These are phyloP conservation scores for Tenodera sinensis DNA, from an alignment of 2,888 invertebrate genomes.

Conservation along the genomic window DNA sequence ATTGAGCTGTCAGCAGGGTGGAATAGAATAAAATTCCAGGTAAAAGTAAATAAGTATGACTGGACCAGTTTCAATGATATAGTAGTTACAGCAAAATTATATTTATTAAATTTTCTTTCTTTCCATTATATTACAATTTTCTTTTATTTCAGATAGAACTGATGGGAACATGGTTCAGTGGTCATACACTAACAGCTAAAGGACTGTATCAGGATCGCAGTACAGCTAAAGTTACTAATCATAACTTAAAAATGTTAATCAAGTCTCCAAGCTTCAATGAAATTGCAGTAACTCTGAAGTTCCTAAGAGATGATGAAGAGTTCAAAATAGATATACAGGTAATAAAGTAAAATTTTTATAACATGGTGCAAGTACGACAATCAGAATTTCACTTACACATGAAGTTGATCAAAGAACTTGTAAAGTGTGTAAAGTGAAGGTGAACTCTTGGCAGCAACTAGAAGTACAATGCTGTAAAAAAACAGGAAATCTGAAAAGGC, in stretches of 20 bases:
- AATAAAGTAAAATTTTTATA: conserved; percentile 34
- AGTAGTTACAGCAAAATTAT: background rate
- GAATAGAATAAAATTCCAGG: too few species aligned
- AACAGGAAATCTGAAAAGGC: too few species aligned
- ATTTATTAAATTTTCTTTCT: conserved; percentile 1
- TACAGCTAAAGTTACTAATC: conserved; percentile 58
- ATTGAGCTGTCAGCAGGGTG: too few species aligned
- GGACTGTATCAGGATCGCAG: conserved; percentile 75
- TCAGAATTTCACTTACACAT: too few species aligned
- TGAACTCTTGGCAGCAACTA: too few species aligned
- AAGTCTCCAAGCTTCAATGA: conserved; percentile 71
- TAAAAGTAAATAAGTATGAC: too few species aligned
- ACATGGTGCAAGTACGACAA: too few species aligned
- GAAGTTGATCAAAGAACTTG: too few species aligned
- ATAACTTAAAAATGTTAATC: conserved; percentile 64
- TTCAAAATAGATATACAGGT: conserved; percentile 66
- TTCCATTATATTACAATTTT: background rate
- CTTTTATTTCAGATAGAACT: conserved; percentile 58
- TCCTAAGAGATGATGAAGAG: conserved; percentile 65
- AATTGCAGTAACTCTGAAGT: conserved; percentile 60
- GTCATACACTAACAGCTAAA: conserved; percentile 63
- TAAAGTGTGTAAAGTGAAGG: too few species aligned
- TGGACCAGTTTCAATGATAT: background rate
- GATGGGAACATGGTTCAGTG: conserved; percentile 76
- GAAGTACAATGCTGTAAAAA: too few species aligned